Evolutionary conservation across 1,140 invertebrate species (phyloP), one percentile per base, ranked within the genome.

Genomic region (Cotesia chilonis): DNA sequence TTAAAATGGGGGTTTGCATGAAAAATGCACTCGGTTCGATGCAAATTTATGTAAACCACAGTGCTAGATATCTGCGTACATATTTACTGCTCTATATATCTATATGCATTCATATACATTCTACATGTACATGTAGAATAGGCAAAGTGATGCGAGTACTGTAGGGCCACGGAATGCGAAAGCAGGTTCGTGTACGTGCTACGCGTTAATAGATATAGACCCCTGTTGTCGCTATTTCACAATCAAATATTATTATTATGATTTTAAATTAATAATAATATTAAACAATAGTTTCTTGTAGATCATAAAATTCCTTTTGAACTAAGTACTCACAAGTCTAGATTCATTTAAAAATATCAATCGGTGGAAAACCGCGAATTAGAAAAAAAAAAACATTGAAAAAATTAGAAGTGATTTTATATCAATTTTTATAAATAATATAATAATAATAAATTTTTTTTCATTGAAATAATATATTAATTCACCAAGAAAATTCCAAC

Each of bases 41-140:
- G 81, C 79, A 82, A 82, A 82, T 81, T 78, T 81, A 82, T 80
- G 81, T 78, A 80, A 82, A 82, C 76, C 76, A 71, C 73, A 72
- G 61, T 75, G 74, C 75, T 68, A 74, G 75, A 75, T 78, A 74
- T 80, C 73, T 72, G 68, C 63, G 60, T 41, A 55, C 74, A 72
- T 79, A 80, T 78, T 80, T 80, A 77, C 66, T 72, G 68, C 63
- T 47, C 47, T 52, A 41, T 41, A 41, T 41, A 41, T 9, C 5
- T 41, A 41, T 41, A 41, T 41, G 9, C 38, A 41, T 41, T 1
- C 38, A 41, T 9, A 41, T 9, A 41, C 17, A 17, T 17, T 17
- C 17, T 41, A 5, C 38, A 41, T 47, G 10, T 38, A n/a, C 51
- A 70, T 57, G 12, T 28, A 28, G 28, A 28, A 28, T 28, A 28